phyloP scores from a whole-genome alignment of 2,113 vertebrate genomes.

The Carollia perspicillata region DNA sequence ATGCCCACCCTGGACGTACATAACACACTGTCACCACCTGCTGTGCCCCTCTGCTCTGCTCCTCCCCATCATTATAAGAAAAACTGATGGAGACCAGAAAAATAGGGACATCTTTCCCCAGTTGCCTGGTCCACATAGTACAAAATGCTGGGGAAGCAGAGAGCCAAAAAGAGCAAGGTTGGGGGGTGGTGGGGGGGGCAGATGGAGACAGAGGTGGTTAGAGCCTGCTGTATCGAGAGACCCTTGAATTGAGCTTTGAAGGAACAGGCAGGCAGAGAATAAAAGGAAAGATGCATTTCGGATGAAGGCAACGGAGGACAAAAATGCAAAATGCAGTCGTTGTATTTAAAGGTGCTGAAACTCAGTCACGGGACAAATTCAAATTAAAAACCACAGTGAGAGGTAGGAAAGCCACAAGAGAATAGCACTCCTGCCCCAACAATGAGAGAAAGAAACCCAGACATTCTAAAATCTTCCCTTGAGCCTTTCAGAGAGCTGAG shows the following conservation, averaged over 20 bases:
- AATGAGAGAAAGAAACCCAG: neutral
- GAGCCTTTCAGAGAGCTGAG: neutral
- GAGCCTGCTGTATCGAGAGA: neutral
- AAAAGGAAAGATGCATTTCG: neutral
- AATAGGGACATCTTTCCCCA: neutral
- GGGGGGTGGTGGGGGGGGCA: accelerated
- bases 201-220: neutral
- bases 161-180: neutral
- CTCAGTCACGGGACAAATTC: neutral
- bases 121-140: neutral
- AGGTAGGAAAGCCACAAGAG: neutral
- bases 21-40: neutral
- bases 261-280: neutral
- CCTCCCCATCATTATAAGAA: neutral
- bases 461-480: neutral
- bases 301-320: neutral
- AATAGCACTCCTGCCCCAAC: neutral
- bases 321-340: neutral
- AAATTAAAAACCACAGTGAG: slow-evolving; percentile 3
- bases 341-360: neutral
- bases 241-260: neutral
- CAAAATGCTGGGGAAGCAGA: neutral
- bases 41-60: neutral
- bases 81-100: neutral
- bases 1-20: neutral